These are phyloP conservation scores for Sminthopsis crassicaudata DNA, from an alignment of 2,113 vertebrate genomes.

Conservation along the genomic window DNA sequence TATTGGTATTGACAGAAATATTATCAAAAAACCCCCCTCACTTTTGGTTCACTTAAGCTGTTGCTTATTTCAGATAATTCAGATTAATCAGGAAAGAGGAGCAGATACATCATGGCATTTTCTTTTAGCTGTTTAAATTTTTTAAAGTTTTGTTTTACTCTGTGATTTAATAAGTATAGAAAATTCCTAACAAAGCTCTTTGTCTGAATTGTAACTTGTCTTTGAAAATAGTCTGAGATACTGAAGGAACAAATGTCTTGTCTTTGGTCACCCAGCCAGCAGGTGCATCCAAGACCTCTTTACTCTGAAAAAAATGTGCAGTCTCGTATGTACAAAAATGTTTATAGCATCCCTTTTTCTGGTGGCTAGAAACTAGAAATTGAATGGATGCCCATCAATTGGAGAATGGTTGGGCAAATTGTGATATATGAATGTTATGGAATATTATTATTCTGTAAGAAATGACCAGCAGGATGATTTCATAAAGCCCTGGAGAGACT, in stretches of 20 bases:
- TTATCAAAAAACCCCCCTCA: background rate
- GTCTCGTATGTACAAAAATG: no score
- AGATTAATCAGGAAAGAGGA: background rate
- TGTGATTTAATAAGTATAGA: background rate
- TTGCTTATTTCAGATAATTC: background rate
- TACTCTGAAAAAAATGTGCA: background rate
- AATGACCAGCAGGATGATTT: no score
- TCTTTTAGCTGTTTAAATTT: slow-evolving; percentile 14
- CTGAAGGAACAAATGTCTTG: background rate
- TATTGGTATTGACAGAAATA: background rate
- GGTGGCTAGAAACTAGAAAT: no score
- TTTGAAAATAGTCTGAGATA: background rate
- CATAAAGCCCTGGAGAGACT: no score
- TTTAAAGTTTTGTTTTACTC: background rate
- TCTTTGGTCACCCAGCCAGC: background rate
- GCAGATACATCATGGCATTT: background rate
- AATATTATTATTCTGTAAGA: no score
- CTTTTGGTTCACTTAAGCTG: background rate
- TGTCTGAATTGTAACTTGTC: background rate
- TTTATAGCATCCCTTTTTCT: no score
- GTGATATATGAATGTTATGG: no score
- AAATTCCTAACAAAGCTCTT: background rate
- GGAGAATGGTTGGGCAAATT: no score
- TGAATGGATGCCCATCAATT: no score
- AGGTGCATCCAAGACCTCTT: background rate